Base-by-base conservation (phyloP, 2,888 invertebrate species). In the Campoletis raptor region DNA sequence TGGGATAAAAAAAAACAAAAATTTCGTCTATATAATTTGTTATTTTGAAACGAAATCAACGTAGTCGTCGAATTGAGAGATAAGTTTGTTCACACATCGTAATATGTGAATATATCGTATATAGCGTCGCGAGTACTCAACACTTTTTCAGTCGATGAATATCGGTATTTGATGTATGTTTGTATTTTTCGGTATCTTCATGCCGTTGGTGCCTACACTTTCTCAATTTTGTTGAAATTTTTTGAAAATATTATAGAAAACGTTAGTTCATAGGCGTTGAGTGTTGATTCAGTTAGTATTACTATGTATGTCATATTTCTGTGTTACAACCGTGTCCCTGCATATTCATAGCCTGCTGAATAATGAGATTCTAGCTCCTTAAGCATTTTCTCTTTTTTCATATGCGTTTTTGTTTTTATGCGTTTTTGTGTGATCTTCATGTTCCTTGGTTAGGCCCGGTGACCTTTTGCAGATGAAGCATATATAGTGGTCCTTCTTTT, bases 391-490 rank as follows among this genome's bases (percentile, higher is more conserved):
- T 36, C 18, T 30, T 72, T 52, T 52, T 52, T 36, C 18, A 72
- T 10, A 48, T 30, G 36, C 30, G 15, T 18, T 48, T 30, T 30
- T 36, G 24, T 52, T 72, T 72, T 48, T 9, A 30, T 72, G 70
- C 24, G 45, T 70, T 45, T 70, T 30, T 72, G 21, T 72, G 36
- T 18, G 30, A 15, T 15, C 18, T 48, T 10, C 12, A 8, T 36
- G 30, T 48, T 72, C 9, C 7, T 72, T 52, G 9, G 42, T 36
- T 36, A 9, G 18, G 48, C 48, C 37, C 6, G 21, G 42, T 69
- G 40, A 69, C 40, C 69, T 69, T 69, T 69, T 12, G 42, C 69
- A 21, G 69, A 40, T 54, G 73, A 73, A 73, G 15, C 61, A 30
- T 61, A 30, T n/a, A 40, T 54, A n/a, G 52, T 21, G 52, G 24